phyloP scores from a whole-genome alignment of 2,113 vertebrate species.

The Scomber japonicus region DNA sequence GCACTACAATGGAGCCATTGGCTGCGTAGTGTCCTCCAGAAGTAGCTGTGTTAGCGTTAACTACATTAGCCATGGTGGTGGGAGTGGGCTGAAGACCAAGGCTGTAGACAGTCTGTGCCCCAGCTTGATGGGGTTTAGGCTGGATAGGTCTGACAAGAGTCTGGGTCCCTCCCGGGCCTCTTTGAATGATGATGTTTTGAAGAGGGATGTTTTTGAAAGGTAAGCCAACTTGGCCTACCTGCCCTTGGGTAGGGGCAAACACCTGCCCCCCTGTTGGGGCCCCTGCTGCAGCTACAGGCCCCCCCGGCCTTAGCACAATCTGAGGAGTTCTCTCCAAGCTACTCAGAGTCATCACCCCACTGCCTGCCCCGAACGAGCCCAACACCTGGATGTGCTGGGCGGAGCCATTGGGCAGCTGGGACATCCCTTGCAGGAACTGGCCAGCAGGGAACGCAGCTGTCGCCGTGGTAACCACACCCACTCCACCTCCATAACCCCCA shows the following conservation, averaged over 20 bases:
- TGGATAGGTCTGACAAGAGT: slow-evolving; percentile 91
- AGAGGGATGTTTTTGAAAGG: slow-evolving; percentile 96
- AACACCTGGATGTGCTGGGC: slow-evolving; percentile 95
- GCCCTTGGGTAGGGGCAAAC: slow-evolving; percentile 89
- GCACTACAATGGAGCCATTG: slow-evolving; percentile 82
- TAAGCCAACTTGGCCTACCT: slow-evolving; percentile 89
- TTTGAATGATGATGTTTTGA: slow-evolving; percentile 98
- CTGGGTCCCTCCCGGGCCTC: slow-evolving; percentile 90
- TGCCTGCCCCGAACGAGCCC: slow-evolving; percentile 91
- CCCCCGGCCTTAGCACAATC: slow-evolving; percentile 91
- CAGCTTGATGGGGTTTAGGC: slow-evolving; percentile 93
- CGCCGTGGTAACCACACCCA: slow-evolving; percentile 87
- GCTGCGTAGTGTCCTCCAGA: slow-evolving; percentile 76
- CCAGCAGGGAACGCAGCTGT: slow-evolving; percentile 89
- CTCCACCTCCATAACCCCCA: slow-evolving; percentile 78
- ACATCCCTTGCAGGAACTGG: slow-evolving; percentile 94
- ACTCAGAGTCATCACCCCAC: slow-evolving; percentile 96
- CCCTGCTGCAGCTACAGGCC: slow-evolving; percentile 73
- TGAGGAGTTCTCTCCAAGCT: slow-evolving; percentile 93
- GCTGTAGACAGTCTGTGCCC: slow-evolving; percentile 92
- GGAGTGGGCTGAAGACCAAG: slow-evolving; percentile 83
- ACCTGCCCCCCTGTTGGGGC: slow-evolving; percentile 79
- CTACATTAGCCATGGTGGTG: slow-evolving; percentile 80
- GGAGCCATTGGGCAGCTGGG: slow-evolving; percentile 93
- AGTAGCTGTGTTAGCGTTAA: slow-evolving; percentile 83